Conservation (phyloP, 2,888 invertebrate genomes). For the Callosobruchus maculatus region DNA sequence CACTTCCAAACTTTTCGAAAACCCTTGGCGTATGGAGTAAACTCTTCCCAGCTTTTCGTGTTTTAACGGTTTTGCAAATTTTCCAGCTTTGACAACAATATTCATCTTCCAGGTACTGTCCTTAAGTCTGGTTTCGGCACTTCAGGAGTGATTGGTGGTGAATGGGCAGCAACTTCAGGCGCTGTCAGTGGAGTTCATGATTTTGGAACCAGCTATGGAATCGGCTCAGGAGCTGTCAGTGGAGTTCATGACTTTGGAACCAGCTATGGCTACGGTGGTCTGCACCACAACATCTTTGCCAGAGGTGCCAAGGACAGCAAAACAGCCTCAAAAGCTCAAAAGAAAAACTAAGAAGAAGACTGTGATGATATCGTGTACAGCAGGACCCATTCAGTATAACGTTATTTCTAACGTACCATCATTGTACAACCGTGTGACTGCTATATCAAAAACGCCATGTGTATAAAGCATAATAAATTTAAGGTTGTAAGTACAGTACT, state of each 20-base stretch:
- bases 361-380: not conserved
- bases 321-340: not conserved
- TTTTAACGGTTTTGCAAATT: too few relatives aligned
- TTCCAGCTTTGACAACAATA: too few relatives aligned
- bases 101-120: not conserved
- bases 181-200: not conserved
- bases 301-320: conserved; percentile 4
- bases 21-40: too few relatives aligned
- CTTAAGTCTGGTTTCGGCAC: not conserved
- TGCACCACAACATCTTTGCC: conserved; percentile 12
- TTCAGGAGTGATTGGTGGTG: not conserved
- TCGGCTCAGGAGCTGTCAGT: not conserved
- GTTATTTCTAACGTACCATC: not conserved
- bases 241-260: not conserved
- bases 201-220: too few relatives aligned
- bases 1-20: too few relatives aligned
- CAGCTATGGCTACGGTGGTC: not conserved
- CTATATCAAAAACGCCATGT: not conserved
- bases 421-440: not conserved
- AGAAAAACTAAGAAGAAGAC: not conserved
- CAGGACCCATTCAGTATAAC: not conserved
- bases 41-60: too few relatives aligned
- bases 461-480: not conserved
- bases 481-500: not conserved
- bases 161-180: not conserved